These are phyloP conservation scores for Varroa destructor DNA, from an alignment of 1,140 invertebrate genomes.

Conservation along the genomic window DNA sequence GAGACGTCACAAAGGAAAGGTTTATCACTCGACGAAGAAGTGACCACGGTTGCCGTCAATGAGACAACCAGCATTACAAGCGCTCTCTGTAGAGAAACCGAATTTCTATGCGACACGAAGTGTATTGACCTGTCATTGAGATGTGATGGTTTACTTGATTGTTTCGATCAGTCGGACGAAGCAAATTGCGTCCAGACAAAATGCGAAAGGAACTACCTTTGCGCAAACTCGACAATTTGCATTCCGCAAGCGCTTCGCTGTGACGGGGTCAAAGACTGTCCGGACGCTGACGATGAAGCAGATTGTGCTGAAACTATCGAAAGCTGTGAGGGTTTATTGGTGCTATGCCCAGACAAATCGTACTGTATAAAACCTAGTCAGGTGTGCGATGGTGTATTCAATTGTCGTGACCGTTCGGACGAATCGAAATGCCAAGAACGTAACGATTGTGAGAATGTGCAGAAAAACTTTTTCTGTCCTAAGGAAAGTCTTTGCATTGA, in stretches of 20 bases:
- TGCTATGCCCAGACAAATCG: constrained; percentile 18
- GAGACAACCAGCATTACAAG: constrained; percentile 17
- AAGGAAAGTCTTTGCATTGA: constrained; percentile 7
- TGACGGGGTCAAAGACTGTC: constrained; percentile 23
- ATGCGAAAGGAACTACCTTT: constrained; percentile 19
- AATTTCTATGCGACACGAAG: constrained; percentile 1
- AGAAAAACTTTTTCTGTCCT: constrained; percentile 25
- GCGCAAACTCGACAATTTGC: constrained; percentile 20
- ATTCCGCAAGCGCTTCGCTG: constrained; percentile 13
- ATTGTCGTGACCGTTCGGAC: constrained; percentile 9
- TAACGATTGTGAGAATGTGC: constrained; percentile 20
- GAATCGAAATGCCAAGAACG: constrained; percentile 12
- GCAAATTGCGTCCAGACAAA: not conserved
- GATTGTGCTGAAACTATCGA: not conserved
- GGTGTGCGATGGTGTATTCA: constrained; percentile 16
- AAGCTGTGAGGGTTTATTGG: not conserved
- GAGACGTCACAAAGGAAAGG: constrained; percentile 12
- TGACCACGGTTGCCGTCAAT: not conserved
- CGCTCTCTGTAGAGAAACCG: constrained; percentile 9
- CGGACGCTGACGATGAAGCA: constrained; percentile 13
- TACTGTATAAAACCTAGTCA: constrained; percentile 20
- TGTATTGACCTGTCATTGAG: constrained; percentile 3
- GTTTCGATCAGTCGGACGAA: constrained; percentile 18
- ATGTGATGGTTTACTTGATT: constrained; percentile 11
- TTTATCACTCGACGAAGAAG: not conserved